Percentiles rank a stretch among this genome's conserved stretches.
Conservation (phyloP, 2,797 vertebrate species). For the Hydrophis major region DNA sequence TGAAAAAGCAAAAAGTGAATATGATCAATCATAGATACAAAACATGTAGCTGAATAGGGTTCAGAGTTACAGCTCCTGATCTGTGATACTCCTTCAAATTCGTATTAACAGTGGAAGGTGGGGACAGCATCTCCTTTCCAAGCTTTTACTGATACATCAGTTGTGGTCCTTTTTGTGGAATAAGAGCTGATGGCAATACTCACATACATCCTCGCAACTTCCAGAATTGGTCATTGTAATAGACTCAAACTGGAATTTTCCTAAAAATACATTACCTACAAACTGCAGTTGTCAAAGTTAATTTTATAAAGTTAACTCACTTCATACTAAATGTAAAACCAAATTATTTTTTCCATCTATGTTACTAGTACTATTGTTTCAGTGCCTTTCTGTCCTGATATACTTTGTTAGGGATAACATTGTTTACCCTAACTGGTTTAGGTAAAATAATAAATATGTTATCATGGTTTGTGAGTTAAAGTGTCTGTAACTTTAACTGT, state of each 20-base stretch:
- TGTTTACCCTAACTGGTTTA: too few relatives aligned
- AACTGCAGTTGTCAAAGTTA: background rate
- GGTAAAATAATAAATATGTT: too few relatives aligned
- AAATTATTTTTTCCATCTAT: background rate
- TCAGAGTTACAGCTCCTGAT: background rate
- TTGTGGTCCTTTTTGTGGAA: background rate
- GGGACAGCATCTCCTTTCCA: background rate
- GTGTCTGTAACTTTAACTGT: too few relatives aligned
- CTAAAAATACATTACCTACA: background rate
- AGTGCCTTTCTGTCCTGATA: background rate
- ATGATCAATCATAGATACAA: background rate
- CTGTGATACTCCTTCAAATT: background rate
- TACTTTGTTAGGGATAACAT: background rate
- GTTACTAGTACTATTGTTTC: background rate
- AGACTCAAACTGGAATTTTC: background rate
- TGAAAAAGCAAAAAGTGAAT: background rate
- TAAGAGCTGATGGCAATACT: background rate
- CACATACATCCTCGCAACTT: background rate
- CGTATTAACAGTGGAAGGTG: background rate
- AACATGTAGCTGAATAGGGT: background rate
- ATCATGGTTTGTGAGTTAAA: too few relatives aligned
- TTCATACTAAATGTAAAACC: background rate
- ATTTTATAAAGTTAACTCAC: background rate
- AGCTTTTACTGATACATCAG: background rate
- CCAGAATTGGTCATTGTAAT: background rate